Percentiles rank a stretch among this genome's conserved stretches.
phyloP scores from a whole-genome alignment of 2,888 invertebrate species.

The Ophion ellenae region DNA sequence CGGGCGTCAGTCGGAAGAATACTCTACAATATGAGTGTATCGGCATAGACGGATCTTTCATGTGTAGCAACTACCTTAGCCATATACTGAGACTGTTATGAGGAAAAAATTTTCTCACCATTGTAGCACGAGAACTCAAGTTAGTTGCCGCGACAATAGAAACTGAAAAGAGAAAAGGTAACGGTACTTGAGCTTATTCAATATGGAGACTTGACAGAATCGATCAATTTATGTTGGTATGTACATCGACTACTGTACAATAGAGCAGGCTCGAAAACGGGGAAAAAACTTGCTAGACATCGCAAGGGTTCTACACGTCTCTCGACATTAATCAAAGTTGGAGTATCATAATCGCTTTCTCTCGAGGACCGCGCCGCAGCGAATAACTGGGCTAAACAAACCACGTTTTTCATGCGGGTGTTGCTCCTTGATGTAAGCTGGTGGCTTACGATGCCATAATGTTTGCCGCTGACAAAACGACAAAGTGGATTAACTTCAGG shows the following conservation, averaged over 20 bases:
- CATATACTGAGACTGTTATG: too few species aligned
- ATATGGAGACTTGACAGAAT: background rate
- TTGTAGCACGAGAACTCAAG: background rate
- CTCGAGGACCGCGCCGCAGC: constrained; percentile 54
- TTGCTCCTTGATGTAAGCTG: constrained; percentile 12
- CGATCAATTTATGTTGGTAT: background rate
- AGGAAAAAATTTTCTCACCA: background rate
- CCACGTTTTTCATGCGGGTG: constrained; percentile 68
- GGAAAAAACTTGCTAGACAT: constrained; percentile 11
- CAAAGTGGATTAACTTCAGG: constrained; percentile 60
- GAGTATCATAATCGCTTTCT: constrained; percentile 73
- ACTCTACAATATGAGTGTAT: too few species aligned
- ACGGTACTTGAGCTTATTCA: background rate
- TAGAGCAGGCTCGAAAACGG: background rate
- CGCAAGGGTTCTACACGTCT: constrained; percentile 49
- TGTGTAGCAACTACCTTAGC: too few species aligned
- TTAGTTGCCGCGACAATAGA: background rate
- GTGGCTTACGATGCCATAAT: constrained; percentile 27
- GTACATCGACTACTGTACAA: background rate
- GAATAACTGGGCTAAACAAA: constrained; percentile 66
- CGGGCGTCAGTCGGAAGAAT: too few species aligned
- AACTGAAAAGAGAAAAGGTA: background rate
- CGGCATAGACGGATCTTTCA: too few species aligned
- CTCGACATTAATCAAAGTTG: constrained; percentile 67
- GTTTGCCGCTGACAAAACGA: constrained; percentile 52